Evolutionary conservation across 2,888 invertebrate species (phyloP).

Genomic region (Meta bourneti): DNA sequence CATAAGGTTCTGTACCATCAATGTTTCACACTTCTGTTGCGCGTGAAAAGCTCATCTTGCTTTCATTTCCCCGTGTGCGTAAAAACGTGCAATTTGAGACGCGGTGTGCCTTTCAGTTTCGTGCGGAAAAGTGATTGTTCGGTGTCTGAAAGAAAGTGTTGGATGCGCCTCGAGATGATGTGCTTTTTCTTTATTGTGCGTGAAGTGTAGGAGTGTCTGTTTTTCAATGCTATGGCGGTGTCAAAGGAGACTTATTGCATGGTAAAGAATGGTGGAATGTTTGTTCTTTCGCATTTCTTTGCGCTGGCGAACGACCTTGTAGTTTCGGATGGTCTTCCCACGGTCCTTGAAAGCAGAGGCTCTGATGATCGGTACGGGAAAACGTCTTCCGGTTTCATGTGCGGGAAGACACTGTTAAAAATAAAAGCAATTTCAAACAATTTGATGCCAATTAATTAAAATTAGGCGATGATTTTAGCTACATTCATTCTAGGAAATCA

Average conservation of each 20-base stretch:
- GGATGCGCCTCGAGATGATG: background rate
- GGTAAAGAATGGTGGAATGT: background rate
- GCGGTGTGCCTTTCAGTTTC: background rate
- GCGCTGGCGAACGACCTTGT: no score
- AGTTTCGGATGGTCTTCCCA: no score
- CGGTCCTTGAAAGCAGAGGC: no score
- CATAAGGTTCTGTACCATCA: background rate
- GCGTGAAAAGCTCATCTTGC: conserved; percentile 11
- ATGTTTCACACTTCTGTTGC: background rate
- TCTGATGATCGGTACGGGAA: no score
- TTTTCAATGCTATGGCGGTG: background rate
- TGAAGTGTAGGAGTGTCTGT: background rate
- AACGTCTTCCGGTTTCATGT: no score
- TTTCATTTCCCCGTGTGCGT: conserved; percentile 29
- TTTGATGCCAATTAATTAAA: no score
- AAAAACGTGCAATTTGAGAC: background rate
- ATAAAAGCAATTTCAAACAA: no score
- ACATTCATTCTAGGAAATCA: no score
- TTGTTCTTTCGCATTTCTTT: background rate
- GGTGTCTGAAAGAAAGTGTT: background rate
- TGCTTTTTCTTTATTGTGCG: background rate
- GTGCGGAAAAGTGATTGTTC: background rate
- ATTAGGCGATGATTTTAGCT: no score
- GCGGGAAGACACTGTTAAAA: no score
- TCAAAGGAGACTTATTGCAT: background rate